Base-by-base conservation (phyloP, 2,888 invertebrate genomes). In the Catocala fraxini region DNA sequence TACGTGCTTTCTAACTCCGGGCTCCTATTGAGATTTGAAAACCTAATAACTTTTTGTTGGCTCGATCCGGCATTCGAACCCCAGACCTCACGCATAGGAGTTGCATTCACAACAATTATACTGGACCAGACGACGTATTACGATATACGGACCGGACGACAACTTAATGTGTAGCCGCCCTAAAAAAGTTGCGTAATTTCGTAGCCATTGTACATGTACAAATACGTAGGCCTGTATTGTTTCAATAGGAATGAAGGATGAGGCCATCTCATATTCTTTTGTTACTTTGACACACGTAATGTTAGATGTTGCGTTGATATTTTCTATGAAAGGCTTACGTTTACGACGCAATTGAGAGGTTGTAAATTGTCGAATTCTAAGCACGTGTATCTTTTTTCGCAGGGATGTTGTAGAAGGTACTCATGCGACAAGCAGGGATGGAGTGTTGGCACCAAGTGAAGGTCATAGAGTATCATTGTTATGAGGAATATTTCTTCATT, bases 221-320 rank as follows among this genome's bases (percentile, higher is more conserved):
- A 34, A 67, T 51, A 61, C 42, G 39, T 10, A 60, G 47, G 53
- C 56, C 56, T 59, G 52, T 68, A 55, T 55, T 64, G 51, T 60
- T 46, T 61, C 62, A 67, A 65, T 64, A 56, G 61, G 62, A 71
- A 64, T 63, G 72, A 68, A 42, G 61, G 53, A 63, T 70, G 49
- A 41, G 49, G 46, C 56, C 69, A 66, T 75, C 62, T 63, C 56
- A 55, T 70, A 62, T 61, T 64, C 62, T 66, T 63, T 72, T 75
- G 75, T 69, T 63, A 43, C 11, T 45, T 57, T 59, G 54, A 64
- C 42, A 49, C 41, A 33, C 56, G 51, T 33, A 58, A 65, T 62
- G 65, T 61, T 46, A 67, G 53, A 63, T 62, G 34, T 54, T 57
- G 47, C 11, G 59, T 63, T 71, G 47, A 62, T 60, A 63, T 69